These are phyloP conservation scores for Leptopilina myrica DNA, from an alignment of 2,888 invertebrate genomes.

Conservation along the genomic window DNA sequence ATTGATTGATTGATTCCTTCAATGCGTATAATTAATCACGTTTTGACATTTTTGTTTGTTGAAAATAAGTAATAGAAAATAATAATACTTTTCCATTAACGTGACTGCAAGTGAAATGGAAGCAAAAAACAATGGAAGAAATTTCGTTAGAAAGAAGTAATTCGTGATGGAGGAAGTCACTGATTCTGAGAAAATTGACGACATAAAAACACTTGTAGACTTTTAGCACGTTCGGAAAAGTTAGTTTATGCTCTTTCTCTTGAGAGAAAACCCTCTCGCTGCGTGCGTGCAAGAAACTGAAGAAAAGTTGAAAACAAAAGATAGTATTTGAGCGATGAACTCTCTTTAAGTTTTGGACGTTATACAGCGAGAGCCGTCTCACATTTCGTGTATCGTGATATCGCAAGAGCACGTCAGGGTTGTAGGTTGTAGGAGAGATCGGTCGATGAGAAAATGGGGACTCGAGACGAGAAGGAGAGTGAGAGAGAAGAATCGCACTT, in stretches of 20 bases:
- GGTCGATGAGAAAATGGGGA: conserved; percentile 25
- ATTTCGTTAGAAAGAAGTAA: not conserved
- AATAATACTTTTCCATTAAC: conserved; percentile 18
- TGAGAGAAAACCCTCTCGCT: conserved; percentile 19
- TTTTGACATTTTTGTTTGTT: too few species aligned
- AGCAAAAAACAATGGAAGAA: not conserved
- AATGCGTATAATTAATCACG: too few species aligned
- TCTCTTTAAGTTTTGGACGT: conserved; percentile 28
- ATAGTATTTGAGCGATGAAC: conserved; percentile 38
- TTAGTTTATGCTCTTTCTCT: conserved; percentile 31
- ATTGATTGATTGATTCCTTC: not conserved
- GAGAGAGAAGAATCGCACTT: conserved; percentile 56
- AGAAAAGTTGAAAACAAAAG: conserved; percentile 31
- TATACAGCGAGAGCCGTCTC: conserved; percentile 1
- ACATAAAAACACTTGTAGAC: conserved; percentile 37
- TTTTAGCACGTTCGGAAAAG: conserved; percentile 37
- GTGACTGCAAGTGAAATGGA: not conserved
- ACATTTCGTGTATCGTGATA: conserved; percentile 30
- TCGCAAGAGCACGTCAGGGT: conserved; percentile 21
- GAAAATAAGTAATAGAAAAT: too few species aligned
- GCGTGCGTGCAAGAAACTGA: conserved; percentile 35
- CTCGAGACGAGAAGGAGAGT: conserved; percentile 16
- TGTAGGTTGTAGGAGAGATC: not conserved
- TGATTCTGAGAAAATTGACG: conserved; percentile 30
- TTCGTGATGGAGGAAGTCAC: conserved; percentile 18